Percentiles rank a stretch among this genome's conserved stretches.
Conservation (phyloP, 2,113 vertebrate genomes). For the Stictonetta naevosa region DNA sequence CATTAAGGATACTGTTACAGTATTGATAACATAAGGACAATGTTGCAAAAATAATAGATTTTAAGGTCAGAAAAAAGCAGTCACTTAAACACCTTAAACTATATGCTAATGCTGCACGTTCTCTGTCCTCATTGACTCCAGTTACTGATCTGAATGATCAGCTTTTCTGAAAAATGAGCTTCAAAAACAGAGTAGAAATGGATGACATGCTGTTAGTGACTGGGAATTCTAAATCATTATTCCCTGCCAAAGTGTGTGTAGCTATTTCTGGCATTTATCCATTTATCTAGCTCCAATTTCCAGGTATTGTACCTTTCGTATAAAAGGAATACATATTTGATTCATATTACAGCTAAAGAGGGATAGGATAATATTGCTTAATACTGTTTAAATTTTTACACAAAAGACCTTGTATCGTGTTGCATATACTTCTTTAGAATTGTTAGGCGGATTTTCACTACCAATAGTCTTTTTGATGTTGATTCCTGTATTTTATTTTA, state of each 20-base stretch:
- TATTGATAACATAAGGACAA: slow-evolving; percentile 15
- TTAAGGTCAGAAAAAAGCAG: background rate
- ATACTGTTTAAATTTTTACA: background rate
- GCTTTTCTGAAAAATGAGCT: background rate
- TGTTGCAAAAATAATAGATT: slow-evolving; percentile 14
- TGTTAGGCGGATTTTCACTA: background rate
- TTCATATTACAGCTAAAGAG: background rate
- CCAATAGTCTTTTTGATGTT: background rate
- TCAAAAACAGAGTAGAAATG: background rate
- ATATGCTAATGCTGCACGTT: background rate
- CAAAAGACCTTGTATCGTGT: background rate
- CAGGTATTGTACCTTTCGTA: background rate
- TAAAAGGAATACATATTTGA: background rate
- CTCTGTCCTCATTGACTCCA: background rate
- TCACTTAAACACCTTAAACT: background rate
- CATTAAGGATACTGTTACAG: slow-evolving; percentile 31
- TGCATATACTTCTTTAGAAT: background rate
- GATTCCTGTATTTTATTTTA: background rate
- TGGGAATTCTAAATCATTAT: background rate
- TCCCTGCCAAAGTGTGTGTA: background rate
- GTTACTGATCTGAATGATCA: background rate
- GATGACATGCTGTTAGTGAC: background rate
- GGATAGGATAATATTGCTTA: background rate
- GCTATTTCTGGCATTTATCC: background rate
- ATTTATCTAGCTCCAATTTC: background rate